phyloP scores from a whole-genome alignment of 1,140 invertebrate species.

The Drosophila melanica region DNA sequence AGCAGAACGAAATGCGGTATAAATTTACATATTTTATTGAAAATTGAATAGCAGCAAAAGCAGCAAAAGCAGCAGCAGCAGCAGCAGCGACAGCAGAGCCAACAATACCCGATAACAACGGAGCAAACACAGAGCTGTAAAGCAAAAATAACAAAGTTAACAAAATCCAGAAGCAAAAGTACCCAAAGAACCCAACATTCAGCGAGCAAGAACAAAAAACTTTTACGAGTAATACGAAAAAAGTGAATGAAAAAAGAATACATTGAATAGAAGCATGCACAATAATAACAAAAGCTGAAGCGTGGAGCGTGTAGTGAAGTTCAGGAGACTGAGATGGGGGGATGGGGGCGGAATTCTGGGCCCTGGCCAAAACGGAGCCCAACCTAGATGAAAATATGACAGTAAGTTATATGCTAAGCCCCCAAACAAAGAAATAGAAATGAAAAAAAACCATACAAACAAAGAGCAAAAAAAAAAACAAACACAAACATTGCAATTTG shows the following conservation, averaged over 20 bases:
- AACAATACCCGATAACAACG: conserved; percentile 20
- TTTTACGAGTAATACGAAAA: conserved; percentile 62
- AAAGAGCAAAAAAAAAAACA: background rate
- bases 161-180: conserved; percentile 72
- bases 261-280: conserved; percentile 70
- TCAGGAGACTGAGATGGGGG: background rate
- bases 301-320: conserved; percentile 20
- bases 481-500: conserved; percentile 50
- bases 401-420: conserved; percentile 78
- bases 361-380: conserved; percentile 19
- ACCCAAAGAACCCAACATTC: conserved; percentile 33
- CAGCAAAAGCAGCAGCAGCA: conserved; percentile 14
- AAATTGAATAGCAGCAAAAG: conserved; percentile 69
- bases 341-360: too few relatives aligned
- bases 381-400: conserved; percentile 75
- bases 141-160: conserved; percentile 78
- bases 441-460: conserved; percentile 4
- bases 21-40: conserved; percentile 82
- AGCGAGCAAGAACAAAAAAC: conserved; percentile 50
- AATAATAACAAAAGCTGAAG: conserved; percentile 73
- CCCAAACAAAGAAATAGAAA: conserved; percentile 53
- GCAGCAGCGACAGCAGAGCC: conserved; percentile 22
- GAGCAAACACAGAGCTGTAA: conserved; percentile 23
- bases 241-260: conserved; percentile 59
- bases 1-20: conserved; percentile 73